Evolutionary conservation across 2,113 vertebrate species (phyloP), one percentile per base, ranked within the genome.

Genomic region (Nannospalax galili): DNA sequence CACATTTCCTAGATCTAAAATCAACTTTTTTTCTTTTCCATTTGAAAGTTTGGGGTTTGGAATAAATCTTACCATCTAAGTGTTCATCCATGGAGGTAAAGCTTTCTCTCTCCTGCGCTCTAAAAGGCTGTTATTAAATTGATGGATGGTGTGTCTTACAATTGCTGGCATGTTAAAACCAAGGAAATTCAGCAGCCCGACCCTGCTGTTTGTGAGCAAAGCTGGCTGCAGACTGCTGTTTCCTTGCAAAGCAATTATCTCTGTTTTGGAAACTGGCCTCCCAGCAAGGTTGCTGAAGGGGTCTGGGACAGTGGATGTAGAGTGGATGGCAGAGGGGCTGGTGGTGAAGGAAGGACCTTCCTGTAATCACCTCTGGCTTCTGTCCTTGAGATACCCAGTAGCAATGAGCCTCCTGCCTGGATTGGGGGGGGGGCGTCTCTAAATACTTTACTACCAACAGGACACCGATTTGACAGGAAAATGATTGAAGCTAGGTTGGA

Each of bases 91-190:
- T 62, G 81, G 82, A 91, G 87, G 87, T 95, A 84, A 81, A 85
- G 40, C 86, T 92, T 92, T 94, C 75, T 88, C 72, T 75, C 86
- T 35, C 72, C 73, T 28, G n/a, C 91, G 35, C 81, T 96, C 92
- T 88, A 93, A 94, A 96, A 97, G 90, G 90, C 72, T 90, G 89
- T 95, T 96, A 97, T 96, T 96, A 96, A 93, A 81, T 89, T 96
- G 97, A 97, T 97, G 95, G 95, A 96, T 97, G 93, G 40, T 84
- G 72, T 92, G 96, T 93, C 94, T 95, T 52, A 89, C 80, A 87
- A 79, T 22, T 42, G 90, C 84, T 89, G 94, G 96, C 93, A 94
- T 90, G 89, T 95, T 67, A 84, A 80, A 92, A 91, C 86, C 7
- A 48, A 95, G 62, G 84, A 89, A 72, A 89, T 56, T 64, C 79